Conservation (phyloP, 1,140 invertebrate genomes). For the Neoseiulus cucumeris region DNA sequence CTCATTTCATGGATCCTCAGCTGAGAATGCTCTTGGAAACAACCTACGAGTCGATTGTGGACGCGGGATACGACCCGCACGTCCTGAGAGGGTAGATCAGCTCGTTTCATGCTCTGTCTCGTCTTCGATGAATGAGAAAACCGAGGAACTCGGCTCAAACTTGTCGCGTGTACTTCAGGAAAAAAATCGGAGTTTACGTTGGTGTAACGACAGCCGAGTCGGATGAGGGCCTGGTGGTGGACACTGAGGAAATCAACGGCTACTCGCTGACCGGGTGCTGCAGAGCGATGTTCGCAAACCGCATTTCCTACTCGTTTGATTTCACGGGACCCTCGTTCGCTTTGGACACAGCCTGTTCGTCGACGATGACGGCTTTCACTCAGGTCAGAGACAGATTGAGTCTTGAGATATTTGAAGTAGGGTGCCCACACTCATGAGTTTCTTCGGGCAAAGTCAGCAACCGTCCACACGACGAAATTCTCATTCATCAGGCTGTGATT, state of each 20-base stretch:
- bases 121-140: too few relatives aligned
- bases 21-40: conserved; percentile 68
- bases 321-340: conserved; percentile 40
- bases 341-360: conserved; percentile 37
- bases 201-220: conserved; percentile 39
- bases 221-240: conserved; percentile 20
- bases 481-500: conserved; percentile 28
- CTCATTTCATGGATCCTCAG: conserved; percentile 86
- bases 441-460: too few relatives aligned
- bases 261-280: conserved; percentile 81
- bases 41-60: conserved; percentile 83
- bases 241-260: conserved; percentile 41
- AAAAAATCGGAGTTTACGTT: conserved; percentile 72
- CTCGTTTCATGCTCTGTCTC: too few relatives aligned
- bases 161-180: conserved; percentile 20
- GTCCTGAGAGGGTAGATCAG: background rate
- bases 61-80: conserved; percentile 43
- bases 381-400: background rate
- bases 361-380: conserved; percentile 26
- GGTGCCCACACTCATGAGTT: too few relatives aligned
- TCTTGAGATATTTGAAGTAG: background rate
- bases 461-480: too few relatives aligned
- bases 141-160: too few relatives aligned
- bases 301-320: conserved; percentile 85
- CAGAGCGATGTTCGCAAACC: conserved; percentile 84